phyloP scores from a whole-genome alignment of 2,888 invertebrate genomes.

The Morpho helenor region DNA sequence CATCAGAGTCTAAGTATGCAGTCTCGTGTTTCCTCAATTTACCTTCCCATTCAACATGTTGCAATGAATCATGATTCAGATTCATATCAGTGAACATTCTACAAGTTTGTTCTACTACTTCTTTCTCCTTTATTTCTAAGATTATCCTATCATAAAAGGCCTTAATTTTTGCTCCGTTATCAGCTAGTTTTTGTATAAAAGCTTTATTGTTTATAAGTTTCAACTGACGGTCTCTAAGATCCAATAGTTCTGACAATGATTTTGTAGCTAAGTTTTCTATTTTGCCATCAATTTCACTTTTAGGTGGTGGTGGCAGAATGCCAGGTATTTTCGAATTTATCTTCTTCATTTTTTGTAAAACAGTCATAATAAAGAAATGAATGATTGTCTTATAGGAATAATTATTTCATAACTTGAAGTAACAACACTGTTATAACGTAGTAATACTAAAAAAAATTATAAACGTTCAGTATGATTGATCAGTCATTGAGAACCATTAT shows the following conservation, averaged over 20 bases:
- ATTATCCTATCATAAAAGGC: slow-evolving; percentile 66
- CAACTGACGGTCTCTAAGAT: slow-evolving; percentile 76
- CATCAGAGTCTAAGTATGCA: slow-evolving; percentile 74
- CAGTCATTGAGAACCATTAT: too few relatives aligned
- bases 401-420: too few relatives aligned
- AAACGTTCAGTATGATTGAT: too few relatives aligned
- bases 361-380: slow-evolving; percentile 24
- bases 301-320: slow-evolving; percentile 56
- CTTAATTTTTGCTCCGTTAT: slow-evolving; percentile 80
- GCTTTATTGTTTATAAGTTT: slow-evolving; percentile 74
- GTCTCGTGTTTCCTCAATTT: slow-evolving; percentile 48
- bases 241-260: slow-evolving; percentile 66
- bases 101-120: slow-evolving; percentile 73
- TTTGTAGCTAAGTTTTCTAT: slow-evolving; percentile 69
- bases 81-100: slow-evolving; percentile 64
- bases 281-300: slow-evolving; percentile 75
- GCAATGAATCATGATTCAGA: slow-evolving; percentile 59
- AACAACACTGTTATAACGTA: too few relatives aligned
- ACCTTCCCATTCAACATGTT: slow-evolving; percentile 81
- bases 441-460: too few relatives aligned
- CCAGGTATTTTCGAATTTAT: slow-evolving; percentile 71
- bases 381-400: too few relatives aligned
- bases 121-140: slow-evolving; percentile 63
- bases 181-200: slow-evolving; percentile 76
- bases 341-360: slow-evolving; percentile 46